Evolutionary conservation across 1,140 invertebrate species (phyloP), one percentile per base, ranked within the genome.

Genomic region (Papilio polytes): DNA sequence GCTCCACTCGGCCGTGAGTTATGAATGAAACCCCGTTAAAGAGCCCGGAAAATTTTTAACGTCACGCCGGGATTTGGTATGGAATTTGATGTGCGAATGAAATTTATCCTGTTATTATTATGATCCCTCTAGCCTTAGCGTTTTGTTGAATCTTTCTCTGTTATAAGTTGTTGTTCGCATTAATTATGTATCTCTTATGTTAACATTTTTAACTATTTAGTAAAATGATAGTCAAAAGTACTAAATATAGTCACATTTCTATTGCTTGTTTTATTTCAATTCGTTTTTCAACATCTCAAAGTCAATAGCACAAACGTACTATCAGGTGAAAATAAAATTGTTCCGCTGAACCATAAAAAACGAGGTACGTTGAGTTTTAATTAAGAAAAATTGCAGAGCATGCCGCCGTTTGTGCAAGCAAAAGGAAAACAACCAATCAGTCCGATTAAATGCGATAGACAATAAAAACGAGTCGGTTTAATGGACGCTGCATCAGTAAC

Each of bases 21-120:
- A 94, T 94, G 93, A 94, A 94, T 94, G 93, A 93, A 93, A 91
- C 92, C 93, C 91, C 91, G 91, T 92, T 92, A 94, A 94, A 94
- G 91, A 94, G 90, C 87, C 91, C 90, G 92, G 93, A 94, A 94
- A 94, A 94, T 94, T 94, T 93, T 89, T 89, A 92, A 91, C 93
- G 89, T 92, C 86, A 88, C 83, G 83, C 85, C 83, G 80, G 82
- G 84, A 84, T 85, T 84, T 84, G 86, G 87, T 82, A 82, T 81
- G 85, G 80, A 81, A 86, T 70, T 82, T 82, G 81, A 83, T 84
- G 80, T 76, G 73, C 81, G 82, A 80, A 80, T 81, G 46, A 63
- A 74, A 82, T 80, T 82, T 15, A 78, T 73, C 41, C 59, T 22
- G 73, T 76, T 72, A 80, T 79, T 79, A 31, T 70, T 13, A 15